Conservation (phyloP, 2,888 invertebrate genomes). For the Caenorhabditis drosophilae region DNA sequence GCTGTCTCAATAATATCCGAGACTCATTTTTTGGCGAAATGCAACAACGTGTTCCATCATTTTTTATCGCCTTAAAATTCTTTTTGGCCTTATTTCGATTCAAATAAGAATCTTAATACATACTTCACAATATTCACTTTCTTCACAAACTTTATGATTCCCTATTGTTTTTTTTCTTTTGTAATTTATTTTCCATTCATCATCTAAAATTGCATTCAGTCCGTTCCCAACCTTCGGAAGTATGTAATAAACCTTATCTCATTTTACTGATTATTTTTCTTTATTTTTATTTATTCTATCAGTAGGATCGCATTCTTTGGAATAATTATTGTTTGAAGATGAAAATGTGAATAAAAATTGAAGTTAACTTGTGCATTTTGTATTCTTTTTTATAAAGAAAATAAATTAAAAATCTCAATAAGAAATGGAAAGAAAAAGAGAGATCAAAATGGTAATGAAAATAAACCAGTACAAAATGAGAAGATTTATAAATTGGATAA, state of each 20-base stretch:
- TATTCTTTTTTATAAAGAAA: not conserved
- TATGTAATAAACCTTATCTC: not conserved
- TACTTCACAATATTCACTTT: not conserved
- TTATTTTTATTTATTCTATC: not conserved
- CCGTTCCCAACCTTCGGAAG: too few relatives aligned
- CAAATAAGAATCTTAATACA: not conserved
- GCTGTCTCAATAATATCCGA: too few relatives aligned
- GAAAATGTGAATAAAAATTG: not conserved
- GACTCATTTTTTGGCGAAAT: too few relatives aligned
- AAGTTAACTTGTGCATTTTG: not conserved
- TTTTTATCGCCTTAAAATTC: not conserved
- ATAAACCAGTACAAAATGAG: not conserved
- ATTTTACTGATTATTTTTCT: not conserved
- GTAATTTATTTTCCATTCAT: too few relatives aligned
- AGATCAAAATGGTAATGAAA: not conserved
- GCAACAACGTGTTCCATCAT: not conserved
- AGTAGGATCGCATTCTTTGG: not conserved
- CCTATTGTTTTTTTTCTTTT: not conserved
- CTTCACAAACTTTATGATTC: not conserved
- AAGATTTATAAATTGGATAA: not conserved
- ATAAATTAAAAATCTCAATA: not conserved
- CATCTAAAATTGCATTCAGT: too few relatives aligned
- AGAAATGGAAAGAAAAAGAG: not conserved
- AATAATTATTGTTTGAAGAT: not conserved
- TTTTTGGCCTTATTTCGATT: not conserved